These are phyloP conservation scores for Stramonita haemastoma DNA, from an alignment of 2,888 invertebrate species.

Conservation along the genomic window DNA sequence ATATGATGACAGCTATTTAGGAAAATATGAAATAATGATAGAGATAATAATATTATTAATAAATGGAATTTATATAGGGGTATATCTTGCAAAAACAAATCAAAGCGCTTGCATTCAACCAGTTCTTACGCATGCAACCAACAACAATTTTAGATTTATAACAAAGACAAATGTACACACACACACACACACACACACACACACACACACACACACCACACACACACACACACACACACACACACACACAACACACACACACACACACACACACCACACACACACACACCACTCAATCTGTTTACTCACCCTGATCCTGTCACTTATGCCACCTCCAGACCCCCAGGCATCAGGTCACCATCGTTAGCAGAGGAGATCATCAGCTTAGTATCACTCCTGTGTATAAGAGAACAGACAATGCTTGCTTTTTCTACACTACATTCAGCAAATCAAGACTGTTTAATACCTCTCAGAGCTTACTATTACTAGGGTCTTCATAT, in stretches of 20 bases:
- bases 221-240: conserved; percentile 1
- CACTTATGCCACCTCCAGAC: conserved; percentile 66
- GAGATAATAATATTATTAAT: too few species aligned
- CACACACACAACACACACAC: not conserved
- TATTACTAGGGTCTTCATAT: too few species aligned
- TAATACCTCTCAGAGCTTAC: too few species aligned
- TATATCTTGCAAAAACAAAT: too few species aligned
- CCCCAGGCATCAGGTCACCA: conserved; percentile 73
- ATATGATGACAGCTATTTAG: too few species aligned
- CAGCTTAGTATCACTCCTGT: conserved; percentile 70
- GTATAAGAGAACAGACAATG: not conserved
- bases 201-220: conserved; percentile 9
- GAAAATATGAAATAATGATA: too few species aligned
- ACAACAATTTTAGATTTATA: too few species aligned
- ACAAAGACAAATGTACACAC: too few species aligned
- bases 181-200: conserved; percentile 1
- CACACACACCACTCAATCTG: not conserved
- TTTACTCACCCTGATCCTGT: conserved; percentile 64
- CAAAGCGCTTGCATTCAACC: too few species aligned
- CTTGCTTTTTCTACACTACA: not conserved
- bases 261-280: not conserved
- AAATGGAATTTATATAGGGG: too few species aligned
- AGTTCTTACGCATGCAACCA: too few species aligned
- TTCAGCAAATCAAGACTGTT: too few species aligned
- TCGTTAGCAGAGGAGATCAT: conserved; percentile 76